Base-by-base conservation (phyloP, 1,140 invertebrate species). In the Drosophila varians region DNA sequence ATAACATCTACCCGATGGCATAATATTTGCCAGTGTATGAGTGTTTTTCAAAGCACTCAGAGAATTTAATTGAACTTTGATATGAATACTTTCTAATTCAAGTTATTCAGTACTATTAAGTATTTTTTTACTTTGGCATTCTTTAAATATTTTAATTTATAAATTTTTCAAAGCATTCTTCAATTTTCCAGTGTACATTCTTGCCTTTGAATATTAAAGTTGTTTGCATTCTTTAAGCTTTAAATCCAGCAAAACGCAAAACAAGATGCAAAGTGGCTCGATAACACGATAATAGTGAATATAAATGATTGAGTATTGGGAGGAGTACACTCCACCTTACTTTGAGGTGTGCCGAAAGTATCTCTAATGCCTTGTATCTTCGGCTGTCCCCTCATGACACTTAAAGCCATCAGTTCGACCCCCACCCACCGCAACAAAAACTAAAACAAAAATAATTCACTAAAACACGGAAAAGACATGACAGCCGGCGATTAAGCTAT, bases 401-500 rank as follows among this genome's bases (percentile, higher is more conserved):
- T 66, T 25, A 47, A 61, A 18, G 23, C 70, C 68, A 62, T 31
- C 26, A 31, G 51, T 52, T 55, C 64, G 56, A 73, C 42, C 64
- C 46, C 71, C 18, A 42, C 69, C 69, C 56, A 46, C 40, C 23
- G 19, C 4, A n/a, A 18, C 36, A 28, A 34, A 23, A 42, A 57
- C 18, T n/a, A n/a, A n/a, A 40, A 16, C n/a, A 65, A 43, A n/a
- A n/a, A n/a, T n/a, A n/a, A n/a, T n/a, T 2, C 43, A 25, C 26
- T 31, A 70, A 62, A 45, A 54, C 48, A 74, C 23, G 34, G 56
- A 42, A 42, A 48, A 60, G 75, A 86, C 82, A 84, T 80, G 82
- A 87, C 76, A 84, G 68, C 38, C 8, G 36, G 58, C 72, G 80
- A 87, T 86, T 86, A 87, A 75, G 58, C 47, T 43, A 77, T 86